Conservation (phyloP, 2,113 vertebrate species). For the Camelus dromedarius region DNA sequence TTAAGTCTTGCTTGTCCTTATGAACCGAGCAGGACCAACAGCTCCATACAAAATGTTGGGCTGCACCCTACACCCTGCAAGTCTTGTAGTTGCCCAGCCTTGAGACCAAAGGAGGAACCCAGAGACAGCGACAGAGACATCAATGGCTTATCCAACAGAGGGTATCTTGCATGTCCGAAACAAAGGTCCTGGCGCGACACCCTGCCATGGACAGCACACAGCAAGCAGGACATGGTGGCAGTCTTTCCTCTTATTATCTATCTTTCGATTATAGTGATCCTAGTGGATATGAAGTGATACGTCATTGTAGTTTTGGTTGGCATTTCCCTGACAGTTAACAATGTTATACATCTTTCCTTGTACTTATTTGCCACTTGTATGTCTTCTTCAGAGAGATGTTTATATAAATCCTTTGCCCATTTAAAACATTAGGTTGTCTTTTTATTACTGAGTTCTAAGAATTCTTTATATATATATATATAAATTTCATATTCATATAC, state of each 20-base stretch:
- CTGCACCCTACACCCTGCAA: no score
- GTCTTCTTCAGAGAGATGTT: neutral
- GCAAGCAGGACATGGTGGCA: no score
- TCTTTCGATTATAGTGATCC: neutral
- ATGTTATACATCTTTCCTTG: neutral
- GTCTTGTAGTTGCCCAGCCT: no score
- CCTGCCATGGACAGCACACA: no score
- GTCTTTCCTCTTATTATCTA: no score
- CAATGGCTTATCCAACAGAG: no score
- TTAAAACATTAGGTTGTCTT: neutral
- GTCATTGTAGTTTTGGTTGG: neutral
- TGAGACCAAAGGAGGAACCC: no score
- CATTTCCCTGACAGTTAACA: neutral
- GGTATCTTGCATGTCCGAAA: no score
- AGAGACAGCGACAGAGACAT: no score
- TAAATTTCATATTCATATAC: no score
- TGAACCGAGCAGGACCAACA: neutral
- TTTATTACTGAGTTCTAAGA: neutral
- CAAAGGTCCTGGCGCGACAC: no score
- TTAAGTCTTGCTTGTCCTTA: neutral
- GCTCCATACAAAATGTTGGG: no score
- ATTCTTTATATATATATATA: neutral
- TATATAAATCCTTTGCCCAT: neutral
- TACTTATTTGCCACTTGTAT: neutral
- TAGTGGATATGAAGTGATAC: neutral